Evolutionary conservation across 92 coral and sea anemone genomes (phyloP), one percentile per base, ranked within the genome.

Genomic region (Bergia sp.): DNA sequence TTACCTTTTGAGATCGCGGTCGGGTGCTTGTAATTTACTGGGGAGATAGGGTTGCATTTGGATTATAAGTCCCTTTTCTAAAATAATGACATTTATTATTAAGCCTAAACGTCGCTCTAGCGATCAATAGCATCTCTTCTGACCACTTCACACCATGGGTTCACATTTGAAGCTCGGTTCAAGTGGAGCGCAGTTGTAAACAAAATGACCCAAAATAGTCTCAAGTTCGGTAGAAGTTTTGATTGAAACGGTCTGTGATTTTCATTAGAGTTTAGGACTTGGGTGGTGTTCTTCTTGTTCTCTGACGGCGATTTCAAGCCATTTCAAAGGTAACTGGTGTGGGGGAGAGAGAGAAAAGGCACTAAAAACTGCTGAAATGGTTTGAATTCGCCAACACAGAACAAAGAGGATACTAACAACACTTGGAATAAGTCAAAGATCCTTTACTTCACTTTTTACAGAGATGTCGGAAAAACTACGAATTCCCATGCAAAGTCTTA

Each of bases 31-130:
- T 7, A 79, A 36, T 45, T 47, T 44, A 49, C 58, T 45, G 7
- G 40, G 58, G 82, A 41, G 61, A 79, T 79, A 79, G 66, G 82
- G 82, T 76, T 76, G 79, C 79, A 76, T 39, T 18, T 15, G 45
- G 29, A 41, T 41, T 42, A n/a, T 76, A 41, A 76, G 82, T 50
- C 66, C 45, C 72, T 37, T 81, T 81, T 81, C 37, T 41, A 37
- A 81, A 57, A 36, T 58, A 61, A 16, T 84, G 87, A 84, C 77
- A 71, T 69, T 84, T 45, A 71, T 71, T 84, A 43, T 12, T 79
- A 66, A 71, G 42, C 29, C 64, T 84, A 84, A 84, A 71, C 87
- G 79, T 44, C 58, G 43, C 79, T 79, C 65, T 37, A 29, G 66
- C 61, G 71, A 57, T 40, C 87, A 84, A 74, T 84, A 71, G 61